These are phyloP conservation scores for Branchinecta lynchi DNA, from an alignment of 1,140 invertebrate genomes.

Conservation along the genomic window DNA sequence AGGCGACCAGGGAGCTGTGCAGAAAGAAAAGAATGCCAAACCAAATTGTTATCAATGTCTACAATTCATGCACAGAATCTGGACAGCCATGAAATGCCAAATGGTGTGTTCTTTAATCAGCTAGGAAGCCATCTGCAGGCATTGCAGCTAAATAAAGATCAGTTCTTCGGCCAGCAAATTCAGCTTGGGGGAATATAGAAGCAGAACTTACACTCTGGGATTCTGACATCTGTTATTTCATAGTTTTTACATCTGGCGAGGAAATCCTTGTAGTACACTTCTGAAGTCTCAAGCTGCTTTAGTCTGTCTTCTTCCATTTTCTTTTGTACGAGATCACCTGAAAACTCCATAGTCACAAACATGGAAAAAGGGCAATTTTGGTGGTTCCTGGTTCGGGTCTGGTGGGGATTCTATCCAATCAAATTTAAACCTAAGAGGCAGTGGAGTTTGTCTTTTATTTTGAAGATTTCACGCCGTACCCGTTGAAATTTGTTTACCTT, in stretches of 20 bases:
- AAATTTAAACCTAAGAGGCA: no score
- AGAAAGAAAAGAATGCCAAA: no score
- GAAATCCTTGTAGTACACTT: slow-evolving; percentile 73
- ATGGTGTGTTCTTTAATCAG: no score
- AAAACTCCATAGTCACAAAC: slow-evolving; percentile 36
- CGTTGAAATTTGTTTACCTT: neutral
- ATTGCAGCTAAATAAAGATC: neutral
- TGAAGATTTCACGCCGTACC: no score
- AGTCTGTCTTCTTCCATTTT: slow-evolving; percentile 43
- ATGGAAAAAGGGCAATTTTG: slow-evolving; percentile 61
- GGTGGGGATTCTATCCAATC: no score
- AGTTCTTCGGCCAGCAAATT: slow-evolving; percentile 16
- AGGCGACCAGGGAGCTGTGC: no score
- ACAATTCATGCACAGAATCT: no score
- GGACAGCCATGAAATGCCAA: no score
- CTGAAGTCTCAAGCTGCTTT: slow-evolving; percentile 50
- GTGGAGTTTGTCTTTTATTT: no score
- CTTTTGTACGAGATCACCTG: slow-evolving; percentile 56
- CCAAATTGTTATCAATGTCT: no score
- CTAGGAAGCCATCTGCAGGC: no score
- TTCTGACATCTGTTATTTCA: slow-evolving; percentile 45
- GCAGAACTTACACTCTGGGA: slow-evolving; percentile 30
- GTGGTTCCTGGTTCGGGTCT: neutral
- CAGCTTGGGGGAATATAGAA: neutral
- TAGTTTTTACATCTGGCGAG: slow-evolving; percentile 61